Evolutionary conservation across 2,888 invertebrate species (phyloP).

Genomic region (Drosophila monieri): DNA sequence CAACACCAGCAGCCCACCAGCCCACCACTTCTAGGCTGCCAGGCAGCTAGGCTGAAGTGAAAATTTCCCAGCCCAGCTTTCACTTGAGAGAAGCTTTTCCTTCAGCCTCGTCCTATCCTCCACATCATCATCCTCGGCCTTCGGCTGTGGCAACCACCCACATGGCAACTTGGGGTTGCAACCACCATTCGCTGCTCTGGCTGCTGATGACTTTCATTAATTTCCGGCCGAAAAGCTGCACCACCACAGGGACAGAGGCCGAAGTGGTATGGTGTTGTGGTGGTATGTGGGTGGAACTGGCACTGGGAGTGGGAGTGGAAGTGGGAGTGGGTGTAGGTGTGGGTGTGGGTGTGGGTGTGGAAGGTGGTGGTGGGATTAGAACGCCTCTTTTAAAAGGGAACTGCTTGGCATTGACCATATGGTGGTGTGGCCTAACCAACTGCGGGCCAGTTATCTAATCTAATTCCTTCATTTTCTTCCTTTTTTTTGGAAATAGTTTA

Average conservation of each 20-base stretch:
- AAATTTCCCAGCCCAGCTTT: constrained; percentile 33
- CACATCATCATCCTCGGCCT: neutral
- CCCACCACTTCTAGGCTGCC: constrained; percentile 25
- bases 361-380: constrained; percentile 12
- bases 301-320: neutral
- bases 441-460: neutral
- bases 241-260: constrained; percentile 23
- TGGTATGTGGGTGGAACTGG: constrained; percentile 2
- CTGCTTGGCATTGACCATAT: constrained; percentile 14
- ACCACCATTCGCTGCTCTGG: constrained; percentile 40
- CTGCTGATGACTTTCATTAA: constrained; percentile 62
- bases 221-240: constrained; percentile 53
- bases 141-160: constrained; percentile 17
- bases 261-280: neutral
- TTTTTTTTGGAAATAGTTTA: neutral
- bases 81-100: constrained; percentile 42
- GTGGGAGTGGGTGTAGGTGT: neutral
- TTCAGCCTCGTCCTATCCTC: constrained; percentile 4
- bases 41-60: neutral
- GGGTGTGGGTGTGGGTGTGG: neutral
- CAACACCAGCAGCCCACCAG: constrained; percentile 33
- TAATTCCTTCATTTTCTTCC: neutral
- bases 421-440: neutral
- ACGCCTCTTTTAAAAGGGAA: constrained; percentile 8
- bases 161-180: constrained; percentile 39